Conservation (phyloP, 1,140 invertebrate genomes). For the Sycophaga agraensis region DNA sequence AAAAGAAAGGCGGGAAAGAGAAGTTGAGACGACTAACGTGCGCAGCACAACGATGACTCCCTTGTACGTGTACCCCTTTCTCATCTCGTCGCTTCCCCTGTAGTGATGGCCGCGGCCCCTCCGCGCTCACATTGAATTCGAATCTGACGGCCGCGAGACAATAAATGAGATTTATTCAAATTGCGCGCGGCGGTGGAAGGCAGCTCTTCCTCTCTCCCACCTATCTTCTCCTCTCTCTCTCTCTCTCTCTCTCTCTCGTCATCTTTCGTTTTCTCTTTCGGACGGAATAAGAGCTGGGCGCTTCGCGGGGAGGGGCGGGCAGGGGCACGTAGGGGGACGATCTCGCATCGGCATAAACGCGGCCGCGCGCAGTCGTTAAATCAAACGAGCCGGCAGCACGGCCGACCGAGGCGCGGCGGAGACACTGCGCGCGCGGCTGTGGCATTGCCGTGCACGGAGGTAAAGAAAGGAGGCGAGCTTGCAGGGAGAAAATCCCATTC, state of each 20-base stretch:
- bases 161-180: conserved; percentile 33
- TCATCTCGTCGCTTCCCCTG: conserved; percentile 14
- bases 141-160: conserved; percentile 24
- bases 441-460: conserved; percentile 45
- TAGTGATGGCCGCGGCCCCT: neutral
- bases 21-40: no score
- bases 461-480: conserved; percentile 35
- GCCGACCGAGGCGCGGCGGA: no score
- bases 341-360: no score
- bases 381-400: conserved; percentile 24
- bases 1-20: no score
- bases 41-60: neutral
- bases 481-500: conserved; percentile 28
- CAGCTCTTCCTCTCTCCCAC: neutral
- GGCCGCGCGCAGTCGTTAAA: conserved; percentile 19
- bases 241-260: no score
- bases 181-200: conserved; percentile 20
- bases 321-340: neutral
- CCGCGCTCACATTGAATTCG: conserved; percentile 12
- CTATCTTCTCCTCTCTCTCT: neutral
- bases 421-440: conserved; percentile 40
- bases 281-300: no score
- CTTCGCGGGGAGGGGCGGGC: neutral
- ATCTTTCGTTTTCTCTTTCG: no score
- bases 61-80: conserved; percentile 13